A percentile compares a stretch with the other conserved stretches of the same genome.
These are phyloP conservation scores for Drosophila fuyamai DNA, from an alignment of 1,140 invertebrate species.

Conservation along the genomic window DNA sequence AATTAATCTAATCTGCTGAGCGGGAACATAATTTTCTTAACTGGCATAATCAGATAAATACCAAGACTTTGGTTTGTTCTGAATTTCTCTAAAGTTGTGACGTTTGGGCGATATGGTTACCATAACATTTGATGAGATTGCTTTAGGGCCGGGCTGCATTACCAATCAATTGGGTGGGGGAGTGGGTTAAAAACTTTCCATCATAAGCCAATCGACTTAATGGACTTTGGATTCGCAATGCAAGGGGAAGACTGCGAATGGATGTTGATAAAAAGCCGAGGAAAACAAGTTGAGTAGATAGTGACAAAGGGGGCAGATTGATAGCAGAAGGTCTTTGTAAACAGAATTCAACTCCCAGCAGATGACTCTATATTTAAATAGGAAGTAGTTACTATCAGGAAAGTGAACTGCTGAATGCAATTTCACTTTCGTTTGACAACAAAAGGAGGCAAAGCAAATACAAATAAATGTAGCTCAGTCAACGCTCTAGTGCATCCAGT, in stretches of 20 bases:
- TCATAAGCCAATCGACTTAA: constrained; percentile 12
- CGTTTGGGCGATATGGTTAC: constrained; percentile 17
- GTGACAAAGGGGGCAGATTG: constrained; percentile 1
- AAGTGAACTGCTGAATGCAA: constrained; percentile 19
- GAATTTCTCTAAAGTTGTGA: constrained; percentile 19
- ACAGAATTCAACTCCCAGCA: constrained; percentile 8
- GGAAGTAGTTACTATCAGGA: constrained; percentile 16
- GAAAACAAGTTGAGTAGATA: constrained; percentile 23
- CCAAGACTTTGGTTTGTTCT: constrained; percentile 31
- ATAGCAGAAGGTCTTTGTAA: constrained; percentile 21
- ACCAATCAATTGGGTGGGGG: constrained; percentile 40
- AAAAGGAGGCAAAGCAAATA: constrained; percentile 17
- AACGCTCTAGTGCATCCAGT: constrained; percentile 27
- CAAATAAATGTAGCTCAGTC: neutral
- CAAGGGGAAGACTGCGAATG: neutral
- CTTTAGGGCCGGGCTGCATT: constrained; percentile 21
- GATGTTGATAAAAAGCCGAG: constrained; percentile 17
- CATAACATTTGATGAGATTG: constrained; percentile 29
- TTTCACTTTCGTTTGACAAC: constrained; percentile 21
- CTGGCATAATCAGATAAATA: constrained; percentile 12
- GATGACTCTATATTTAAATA: constrained; percentile 2
- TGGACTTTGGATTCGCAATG: constrained; percentile 30
- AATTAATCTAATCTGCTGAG: constrained; percentile 28
- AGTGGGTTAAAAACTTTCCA: constrained; percentile 49
- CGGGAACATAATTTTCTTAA: constrained; percentile 4